A percentile compares a stretch with the other conserved stretches of the same genome.
Conservation (phyloP, 53 echinoderm and acorn worm genomes). For the Echinometra lucunter region DNA sequence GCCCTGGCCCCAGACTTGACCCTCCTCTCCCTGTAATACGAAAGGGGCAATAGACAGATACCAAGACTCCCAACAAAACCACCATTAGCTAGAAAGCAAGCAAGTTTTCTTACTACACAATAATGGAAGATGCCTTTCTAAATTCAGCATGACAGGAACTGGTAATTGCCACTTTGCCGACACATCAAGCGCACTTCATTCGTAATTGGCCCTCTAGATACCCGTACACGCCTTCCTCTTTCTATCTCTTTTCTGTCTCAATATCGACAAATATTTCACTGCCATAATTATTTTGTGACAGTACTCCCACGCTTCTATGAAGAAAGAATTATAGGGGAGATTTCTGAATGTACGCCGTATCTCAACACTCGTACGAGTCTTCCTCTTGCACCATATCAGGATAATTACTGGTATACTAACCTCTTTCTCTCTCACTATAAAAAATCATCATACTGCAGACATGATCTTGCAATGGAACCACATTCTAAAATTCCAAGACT, state of each 20-base stretch:
- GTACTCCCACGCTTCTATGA: neutral
- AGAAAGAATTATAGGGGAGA: neutral
- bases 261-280: neutral
- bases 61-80: neutral
- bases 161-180: slow-evolving; percentile 65
- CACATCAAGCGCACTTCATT: slow-evolving; percentile 24
- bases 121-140: slow-evolving; percentile 35
- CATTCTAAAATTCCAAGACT: no score
- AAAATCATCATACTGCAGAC: no score
- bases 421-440: no score
- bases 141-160: slow-evolving; percentile 27
- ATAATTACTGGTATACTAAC: no score
- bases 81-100: neutral
- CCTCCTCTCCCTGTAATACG: no score
- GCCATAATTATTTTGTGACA: neutral
- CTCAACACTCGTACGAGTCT: no score
- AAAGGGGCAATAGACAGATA: neutral
- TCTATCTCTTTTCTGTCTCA: neutral
- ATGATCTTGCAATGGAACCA: no score
- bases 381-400: no score
- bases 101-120: slow-evolving; percentile 37
- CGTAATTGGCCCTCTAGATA: slow-evolving; percentile 48
- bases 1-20: neutral
- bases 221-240: neutral
- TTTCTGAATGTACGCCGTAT: neutral